These are phyloP conservation scores for Hemaris fuciformis DNA, from an alignment of 2,888 invertebrate genomes.

Conservation along the genomic window DNA sequence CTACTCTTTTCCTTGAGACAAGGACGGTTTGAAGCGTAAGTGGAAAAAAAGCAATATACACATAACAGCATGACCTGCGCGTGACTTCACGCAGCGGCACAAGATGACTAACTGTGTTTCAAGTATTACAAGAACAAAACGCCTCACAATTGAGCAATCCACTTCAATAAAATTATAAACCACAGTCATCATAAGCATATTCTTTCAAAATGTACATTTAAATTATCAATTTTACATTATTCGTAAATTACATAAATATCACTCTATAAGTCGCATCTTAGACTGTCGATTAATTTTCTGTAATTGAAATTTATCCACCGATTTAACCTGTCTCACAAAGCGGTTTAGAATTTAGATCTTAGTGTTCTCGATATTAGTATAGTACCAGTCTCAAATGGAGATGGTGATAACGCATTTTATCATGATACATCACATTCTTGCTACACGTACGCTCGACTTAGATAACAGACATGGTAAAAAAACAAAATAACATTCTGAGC, in stretches of 20 bases:
- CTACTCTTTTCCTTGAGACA: neutral
- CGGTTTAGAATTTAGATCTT: neutral
- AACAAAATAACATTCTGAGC: slow-evolving; percentile 27
- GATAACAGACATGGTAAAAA: slow-evolving; percentile 32
- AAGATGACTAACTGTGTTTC: slow-evolving; percentile 35
- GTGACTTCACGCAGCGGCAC: slow-evolving; percentile 64
- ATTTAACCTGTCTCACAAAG: neutral
- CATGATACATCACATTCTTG: slow-evolving; percentile 41
- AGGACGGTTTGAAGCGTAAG: neutral
- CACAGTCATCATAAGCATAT: too few species aligned
- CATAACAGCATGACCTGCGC: slow-evolving; percentile 57
- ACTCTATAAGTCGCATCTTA: too few species aligned
- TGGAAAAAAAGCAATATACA: slow-evolving; percentile 36
- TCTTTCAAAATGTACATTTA: too few species aligned
- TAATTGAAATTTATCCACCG: too few species aligned
- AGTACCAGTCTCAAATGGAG: slow-evolving; percentile 23
- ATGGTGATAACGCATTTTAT: slow-evolving; percentile 44
- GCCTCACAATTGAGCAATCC: neutral
- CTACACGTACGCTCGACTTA: slow-evolving; percentile 26
- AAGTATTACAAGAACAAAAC: neutral
- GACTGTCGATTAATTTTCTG: neutral
- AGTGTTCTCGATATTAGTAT: neutral
- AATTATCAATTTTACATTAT: too few species aligned
- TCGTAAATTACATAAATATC: too few species aligned
- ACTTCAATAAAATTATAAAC: neutral